Conservation (phyloP, 2,797 vertebrate genomes). For the Phaenicophaeus curvirostris region DNA sequence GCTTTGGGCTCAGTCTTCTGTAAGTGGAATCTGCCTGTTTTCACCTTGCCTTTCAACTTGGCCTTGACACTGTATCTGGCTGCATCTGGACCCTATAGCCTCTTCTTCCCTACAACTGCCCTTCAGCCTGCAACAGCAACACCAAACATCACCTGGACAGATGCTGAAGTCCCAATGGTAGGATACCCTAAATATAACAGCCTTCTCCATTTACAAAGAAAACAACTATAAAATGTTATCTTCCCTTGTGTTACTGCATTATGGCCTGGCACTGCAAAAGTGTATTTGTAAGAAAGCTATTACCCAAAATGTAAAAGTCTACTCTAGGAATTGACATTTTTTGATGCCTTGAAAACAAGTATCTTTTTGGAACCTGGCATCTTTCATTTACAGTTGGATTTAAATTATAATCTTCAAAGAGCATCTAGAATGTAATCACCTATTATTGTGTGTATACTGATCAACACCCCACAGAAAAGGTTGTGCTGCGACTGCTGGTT, state of each 20-base stretch:
- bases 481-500: background rate
- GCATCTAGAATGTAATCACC: background rate
- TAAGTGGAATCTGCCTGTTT: conserved; percentile 94
- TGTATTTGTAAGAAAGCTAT: background rate
- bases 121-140: conserved; percentile 80
- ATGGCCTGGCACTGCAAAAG: background rate
- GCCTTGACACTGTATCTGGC: conserved; percentile 88
- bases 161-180: conserved; percentile 85
- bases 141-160: conserved; percentile 89
- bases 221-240: background rate
- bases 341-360: background rate
- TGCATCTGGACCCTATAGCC: conserved; percentile 89
- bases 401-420: background rate
- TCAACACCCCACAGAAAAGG: background rate
- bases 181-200: background rate
- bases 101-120: conserved; percentile 86
- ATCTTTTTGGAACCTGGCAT: background rate
- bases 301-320: background rate
- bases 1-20: conserved; percentile 88
- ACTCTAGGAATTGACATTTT: background rate
- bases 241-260: background rate
- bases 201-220: background rate
- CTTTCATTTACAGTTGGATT: background rate
- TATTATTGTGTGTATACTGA: background rate
- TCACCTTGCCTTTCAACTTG: conserved; percentile 94